Percentiles rank a stretch among this genome's conserved stretches.
phyloP scores from a whole-genome alignment of 1,140 invertebrate genomes.

The Hypothenemus hampei region DNA sequence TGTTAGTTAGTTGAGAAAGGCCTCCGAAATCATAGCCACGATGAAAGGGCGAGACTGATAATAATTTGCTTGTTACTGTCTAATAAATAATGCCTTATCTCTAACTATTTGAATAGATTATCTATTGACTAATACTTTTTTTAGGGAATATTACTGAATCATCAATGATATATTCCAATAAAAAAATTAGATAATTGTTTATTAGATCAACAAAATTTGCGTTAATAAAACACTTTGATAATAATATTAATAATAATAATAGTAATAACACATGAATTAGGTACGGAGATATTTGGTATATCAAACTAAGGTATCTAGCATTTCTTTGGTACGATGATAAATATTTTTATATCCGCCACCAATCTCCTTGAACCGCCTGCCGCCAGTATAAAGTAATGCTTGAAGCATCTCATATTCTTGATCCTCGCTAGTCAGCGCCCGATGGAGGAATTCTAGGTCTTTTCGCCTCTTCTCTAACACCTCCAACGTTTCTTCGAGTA shows the following conservation, averaged over 20 bases:
- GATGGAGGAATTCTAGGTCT: slow-evolving; percentile 57
- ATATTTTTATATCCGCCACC: slow-evolving; percentile 21
- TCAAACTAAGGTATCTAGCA: slow-evolving; percentile 47
- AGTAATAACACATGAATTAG: slow-evolving; percentile 34
- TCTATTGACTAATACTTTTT: neutral
- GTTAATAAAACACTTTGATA: neutral
- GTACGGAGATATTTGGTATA: slow-evolving; percentile 45
- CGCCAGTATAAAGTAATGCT: slow-evolving; percentile 39
- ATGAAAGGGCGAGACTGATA: too few species aligned
- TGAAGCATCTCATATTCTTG: slow-evolving; percentile 50
- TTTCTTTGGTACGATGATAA: slow-evolving; percentile 45
- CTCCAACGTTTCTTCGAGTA: slow-evolving; percentile 58
- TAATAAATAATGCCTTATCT: too few species aligned
- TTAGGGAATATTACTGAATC: neutral
- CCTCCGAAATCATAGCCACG: too few species aligned
- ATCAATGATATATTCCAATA: neutral
- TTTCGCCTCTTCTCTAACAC: slow-evolving; percentile 58
- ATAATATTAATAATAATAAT: slow-evolving; percentile 24
- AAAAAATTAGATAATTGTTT: neutral
- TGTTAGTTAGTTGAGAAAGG: neutral
- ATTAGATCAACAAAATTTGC: neutral
- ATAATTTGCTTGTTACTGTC: too few species aligned
- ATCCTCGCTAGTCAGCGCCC: slow-evolving; percentile 60
- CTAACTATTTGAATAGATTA: neutral
- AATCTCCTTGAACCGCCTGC: slow-evolving; percentile 23